These are phyloP conservation scores for Leucoraja ocellata DNA, from an alignment of 2,797 vertebrate genomes.

Conservation along the genomic window DNA sequence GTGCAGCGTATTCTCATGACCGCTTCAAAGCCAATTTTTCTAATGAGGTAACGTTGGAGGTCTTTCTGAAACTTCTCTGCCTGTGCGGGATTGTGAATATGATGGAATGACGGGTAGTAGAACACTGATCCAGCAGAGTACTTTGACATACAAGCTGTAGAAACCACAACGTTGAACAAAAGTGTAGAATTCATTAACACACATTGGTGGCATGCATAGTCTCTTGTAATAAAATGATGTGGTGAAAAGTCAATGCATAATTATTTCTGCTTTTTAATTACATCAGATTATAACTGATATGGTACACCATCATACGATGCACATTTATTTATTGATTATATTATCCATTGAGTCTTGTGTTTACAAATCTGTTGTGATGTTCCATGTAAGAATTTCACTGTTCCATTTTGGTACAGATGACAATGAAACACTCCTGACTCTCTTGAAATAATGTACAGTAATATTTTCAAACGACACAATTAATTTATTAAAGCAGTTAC, in stretches of 20 bases:
- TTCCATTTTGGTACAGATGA: too few relatives aligned
- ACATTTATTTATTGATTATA: too few relatives aligned
- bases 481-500: background rate
- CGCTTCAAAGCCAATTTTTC: constrained; percentile 95
- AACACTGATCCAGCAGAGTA: constrained; percentile 91
- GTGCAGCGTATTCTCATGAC: constrained; percentile 98
- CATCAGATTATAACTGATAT: background rate
- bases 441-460: background rate
- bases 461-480: background rate
- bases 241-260: background rate
- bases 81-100: constrained; percentile 73
- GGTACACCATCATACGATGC: too few relatives aligned
- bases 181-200: background rate
- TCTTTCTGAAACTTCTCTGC: constrained; percentile 83
- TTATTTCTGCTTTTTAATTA: background rate
- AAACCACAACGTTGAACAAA: background rate
- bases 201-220: background rate
- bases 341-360: too few relatives aligned
- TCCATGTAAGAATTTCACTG: too few relatives aligned
- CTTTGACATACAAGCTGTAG: constrained; percentile 85
- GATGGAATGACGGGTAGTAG: constrained; percentile 90
- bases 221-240: background rate
- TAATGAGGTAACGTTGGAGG: constrained; percentile 83
- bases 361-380: too few relatives aligned
- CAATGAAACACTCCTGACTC: too few relatives aligned